A percentile compares a stretch with the other conserved stretches of the same genome.
Evolutionary conservation across 1,140 invertebrate genomes (phyloP).

Genomic region (Vanessa tameamea): DNA sequence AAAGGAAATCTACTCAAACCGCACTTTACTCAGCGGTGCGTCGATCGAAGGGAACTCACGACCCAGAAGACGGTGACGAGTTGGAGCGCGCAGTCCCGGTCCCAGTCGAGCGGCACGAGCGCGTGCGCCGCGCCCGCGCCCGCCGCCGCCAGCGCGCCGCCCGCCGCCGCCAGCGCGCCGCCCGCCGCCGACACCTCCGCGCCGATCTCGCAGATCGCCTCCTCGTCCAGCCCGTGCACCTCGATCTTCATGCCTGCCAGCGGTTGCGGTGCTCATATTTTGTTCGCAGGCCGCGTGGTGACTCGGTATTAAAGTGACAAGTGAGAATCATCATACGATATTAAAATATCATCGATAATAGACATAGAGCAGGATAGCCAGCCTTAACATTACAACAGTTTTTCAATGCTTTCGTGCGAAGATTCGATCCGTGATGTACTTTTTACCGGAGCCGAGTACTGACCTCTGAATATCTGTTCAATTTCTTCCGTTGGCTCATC

Average conservation of each 20-base stretch:
- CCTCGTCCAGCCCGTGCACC: constrained; percentile 67
- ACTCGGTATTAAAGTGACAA: too few relatives aligned
- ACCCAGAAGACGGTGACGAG: constrained; percentile 75
- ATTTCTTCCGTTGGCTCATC: constrained; percentile 69
- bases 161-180: constrained; percentile 58
- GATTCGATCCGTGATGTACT: too few relatives aligned
- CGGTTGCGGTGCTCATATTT: too few relatives aligned
- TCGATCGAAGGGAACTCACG: constrained; percentile 56
- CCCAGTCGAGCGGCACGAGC: constrained; percentile 71
- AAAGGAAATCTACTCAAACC: too few relatives aligned
- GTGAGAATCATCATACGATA: too few relatives aligned
- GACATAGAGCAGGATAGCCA: too few relatives aligned
- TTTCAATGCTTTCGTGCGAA: too few relatives aligned
- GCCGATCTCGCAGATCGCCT: constrained; percentile 56
- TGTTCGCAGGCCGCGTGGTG: too few relatives aligned
- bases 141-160: constrained; percentile 53
- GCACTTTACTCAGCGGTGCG: too few relatives aligned
- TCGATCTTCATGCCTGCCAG: constrained; percentile 62
- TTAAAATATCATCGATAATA: too few relatives aligned
- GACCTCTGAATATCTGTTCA: constrained; percentile 75
- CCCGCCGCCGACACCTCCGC: constrained; percentile 62
- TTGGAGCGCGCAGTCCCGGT: constrained; percentile 42
- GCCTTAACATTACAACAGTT: too few relatives aligned
- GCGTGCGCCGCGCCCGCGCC: constrained; percentile 51
- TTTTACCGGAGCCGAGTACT: too few relatives aligned